Percentiles rank a stretch among this genome's conserved stretches.
Evolutionary conservation across 2,797 vertebrate genomes (phyloP).

Genomic region (Apodemus agrarius): DNA sequence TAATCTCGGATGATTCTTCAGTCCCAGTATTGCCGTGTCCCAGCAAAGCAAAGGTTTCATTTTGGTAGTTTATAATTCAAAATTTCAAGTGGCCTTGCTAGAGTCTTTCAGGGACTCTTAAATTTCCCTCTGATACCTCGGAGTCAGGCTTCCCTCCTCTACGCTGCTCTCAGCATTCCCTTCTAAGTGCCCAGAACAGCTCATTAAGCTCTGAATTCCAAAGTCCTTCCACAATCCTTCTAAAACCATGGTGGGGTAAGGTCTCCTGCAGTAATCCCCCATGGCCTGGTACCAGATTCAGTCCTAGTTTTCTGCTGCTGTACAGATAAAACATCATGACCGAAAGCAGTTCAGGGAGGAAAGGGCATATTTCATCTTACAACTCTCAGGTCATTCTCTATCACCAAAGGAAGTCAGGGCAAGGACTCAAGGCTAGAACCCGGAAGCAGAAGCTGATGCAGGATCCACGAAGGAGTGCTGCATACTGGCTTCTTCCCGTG

Average conservation of each 20-base stretch:
- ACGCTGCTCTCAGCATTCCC: not conserved
- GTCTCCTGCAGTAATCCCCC: not conserved
- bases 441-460: not conserved
- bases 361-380: not conserved
- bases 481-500: not conserved
- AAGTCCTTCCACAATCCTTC: not conserved
- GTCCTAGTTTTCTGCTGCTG: not conserved
- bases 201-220: not conserved
- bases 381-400: not conserved
- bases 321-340: too few species aligned
- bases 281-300: too few species aligned
- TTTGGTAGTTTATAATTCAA: not conserved
- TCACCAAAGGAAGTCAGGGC: not conserved
- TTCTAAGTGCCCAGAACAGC: too few species aligned
- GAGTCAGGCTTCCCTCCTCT: not conserved
- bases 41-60: not conserved
- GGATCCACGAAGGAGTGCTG: not conserved
- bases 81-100: not conserved
- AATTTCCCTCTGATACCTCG: not conserved
- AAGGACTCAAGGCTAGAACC: not conserved
- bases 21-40: not conserved
- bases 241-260: not conserved
- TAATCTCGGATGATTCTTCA: not conserved
- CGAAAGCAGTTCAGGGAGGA: not conserved
- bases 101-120: not conserved